Evolutionary conservation across 2,888 invertebrate species (phyloP).

Genomic region (Stenichneumon culpator): DNA sequence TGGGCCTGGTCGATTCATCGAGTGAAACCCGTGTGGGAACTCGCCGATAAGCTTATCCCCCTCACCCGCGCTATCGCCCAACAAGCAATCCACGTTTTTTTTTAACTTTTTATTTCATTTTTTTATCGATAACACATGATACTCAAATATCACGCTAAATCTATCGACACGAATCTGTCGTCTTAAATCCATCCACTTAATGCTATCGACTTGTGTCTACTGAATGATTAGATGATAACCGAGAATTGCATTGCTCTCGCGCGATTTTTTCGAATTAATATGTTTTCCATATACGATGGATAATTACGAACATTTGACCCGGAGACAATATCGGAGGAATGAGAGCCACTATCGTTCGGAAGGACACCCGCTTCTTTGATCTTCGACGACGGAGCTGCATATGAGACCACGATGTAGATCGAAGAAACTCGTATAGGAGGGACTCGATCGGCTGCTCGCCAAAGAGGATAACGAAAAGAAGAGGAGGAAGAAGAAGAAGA

Average conservation of each 20-base stretch:
- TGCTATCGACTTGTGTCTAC: no score
- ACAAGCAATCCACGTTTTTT: conserved; percentile 15
- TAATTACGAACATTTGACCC: neutral
- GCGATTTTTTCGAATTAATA: conserved; percentile 2
- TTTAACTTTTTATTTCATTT: neutral
- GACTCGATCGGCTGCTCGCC: conserved; percentile 18
- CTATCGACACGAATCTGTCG: conserved; percentile 3
- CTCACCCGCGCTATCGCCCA: conserved; percentile 39
- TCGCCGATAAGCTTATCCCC: conserved; percentile 54
- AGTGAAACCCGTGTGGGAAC: conserved; percentile 66
- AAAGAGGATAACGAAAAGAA: conserved; percentile 12
- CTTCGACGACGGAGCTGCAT: conserved; percentile 26
- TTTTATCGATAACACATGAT: conserved; percentile 19
- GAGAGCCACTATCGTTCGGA: conserved; percentile 66
- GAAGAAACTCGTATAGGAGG: conserved; percentile 14
- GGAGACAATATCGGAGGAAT: conserved; percentile 46
- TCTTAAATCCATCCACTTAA: neutral
- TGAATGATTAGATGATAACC: neutral
- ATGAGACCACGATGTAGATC: conserved; percentile 10
- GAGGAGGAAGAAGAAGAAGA: conserved; percentile 2
- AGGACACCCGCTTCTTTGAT: conserved; percentile 71
- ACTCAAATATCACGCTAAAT: conserved; percentile 53
- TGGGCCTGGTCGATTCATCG: conserved; percentile 57
- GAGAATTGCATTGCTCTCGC: conserved; percentile 2
- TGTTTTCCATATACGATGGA: neutral